These are phyloP conservation scores for Homalodisca vitripennis DNA, from an alignment of 1,140 invertebrate species.

Conservation along the genomic window DNA sequence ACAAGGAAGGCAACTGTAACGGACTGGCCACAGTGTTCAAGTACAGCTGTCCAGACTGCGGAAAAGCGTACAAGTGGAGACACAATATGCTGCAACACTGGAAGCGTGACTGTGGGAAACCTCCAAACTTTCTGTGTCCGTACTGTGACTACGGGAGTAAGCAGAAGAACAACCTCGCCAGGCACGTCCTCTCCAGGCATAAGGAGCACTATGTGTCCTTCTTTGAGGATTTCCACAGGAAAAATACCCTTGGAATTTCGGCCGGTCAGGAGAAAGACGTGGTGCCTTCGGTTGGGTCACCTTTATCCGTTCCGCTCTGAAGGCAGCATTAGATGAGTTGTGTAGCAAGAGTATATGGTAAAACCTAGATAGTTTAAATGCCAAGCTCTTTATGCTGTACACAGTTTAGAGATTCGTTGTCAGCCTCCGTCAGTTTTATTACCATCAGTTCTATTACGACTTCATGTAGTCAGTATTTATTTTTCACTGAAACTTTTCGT, in stretches of 20 bases:
- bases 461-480: too few relatives aligned
- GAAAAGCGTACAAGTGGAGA: constrained; percentile 52
- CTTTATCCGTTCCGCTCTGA: too few relatives aligned
- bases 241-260: not conserved
- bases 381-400: too few relatives aligned
- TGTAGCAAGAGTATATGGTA: too few relatives aligned
- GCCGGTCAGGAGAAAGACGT: not conserved
- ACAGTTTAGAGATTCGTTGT: too few relatives aligned
- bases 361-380: too few relatives aligned
- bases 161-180: constrained; percentile 40
- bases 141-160: constrained; percentile 35
- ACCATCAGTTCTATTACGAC: too few relatives aligned
- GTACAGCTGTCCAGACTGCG: constrained; percentile 43
- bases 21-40: not conserved
- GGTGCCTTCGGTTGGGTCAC: too few relatives aligned
- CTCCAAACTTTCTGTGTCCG: constrained; percentile 39
- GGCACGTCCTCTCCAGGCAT: constrained; percentile 9
- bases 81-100: constrained; percentile 55
- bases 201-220: not conserved
- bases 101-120: constrained; percentile 56
- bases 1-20: constrained; percentile 7
- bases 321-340: too few relatives aligned
- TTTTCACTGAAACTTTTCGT: too few relatives aligned
- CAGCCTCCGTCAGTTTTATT: too few relatives aligned
- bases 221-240: constrained; percentile 8